Percentiles rank a stretch among this genome's conserved stretches.
These are phyloP conservation scores for Pterobdella sp. DNA, from an alignment of 2,888 invertebrate species.

Conservation along the genomic window DNA sequence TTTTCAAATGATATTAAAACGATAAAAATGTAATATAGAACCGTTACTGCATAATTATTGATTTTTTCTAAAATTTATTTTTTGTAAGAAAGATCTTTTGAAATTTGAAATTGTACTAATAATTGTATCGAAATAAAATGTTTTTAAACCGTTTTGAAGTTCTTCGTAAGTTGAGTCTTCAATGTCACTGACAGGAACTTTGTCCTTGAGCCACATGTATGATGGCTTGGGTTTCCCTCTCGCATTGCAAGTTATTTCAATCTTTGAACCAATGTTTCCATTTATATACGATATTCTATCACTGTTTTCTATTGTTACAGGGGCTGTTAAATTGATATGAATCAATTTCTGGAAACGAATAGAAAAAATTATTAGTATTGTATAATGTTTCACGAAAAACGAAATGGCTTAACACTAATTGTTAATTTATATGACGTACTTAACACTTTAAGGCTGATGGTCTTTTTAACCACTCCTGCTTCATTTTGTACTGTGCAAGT, in stretches of 20 bases:
- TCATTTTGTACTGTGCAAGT: slow-evolving; percentile 53
- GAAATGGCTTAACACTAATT: neutral
- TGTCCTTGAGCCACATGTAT: slow-evolving; percentile 50
- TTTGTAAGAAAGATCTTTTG: too few relatives aligned
- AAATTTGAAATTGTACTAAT: too few relatives aligned
- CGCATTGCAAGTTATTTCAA: slow-evolving; percentile 48
- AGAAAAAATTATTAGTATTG: neutral
- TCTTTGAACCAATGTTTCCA: slow-evolving; percentile 46
- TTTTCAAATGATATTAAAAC: too few relatives aligned
- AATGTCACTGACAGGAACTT: slow-evolving; percentile 42
- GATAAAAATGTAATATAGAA: neutral
- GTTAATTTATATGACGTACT: slow-evolving; percentile 38
- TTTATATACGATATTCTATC: slow-evolving; percentile 39
- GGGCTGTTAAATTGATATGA: too few relatives aligned
- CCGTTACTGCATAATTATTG: too few relatives aligned
- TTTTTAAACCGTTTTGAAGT: slow-evolving; percentile 42
- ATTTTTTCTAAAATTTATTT: neutral
- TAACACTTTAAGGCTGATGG: slow-evolving; percentile 46
- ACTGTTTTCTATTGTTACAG: slow-evolving; percentile 31
- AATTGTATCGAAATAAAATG: too few relatives aligned
- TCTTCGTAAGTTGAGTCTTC: slow-evolving; percentile 44
- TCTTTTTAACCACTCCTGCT: slow-evolving; percentile 50
- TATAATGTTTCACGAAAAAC: neutral
- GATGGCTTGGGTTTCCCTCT: slow-evolving; percentile 49
- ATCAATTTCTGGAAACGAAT: too few relatives aligned